Conservation (phyloP, 1,140 invertebrate species). For the Magallana ariakensis region DNA sequence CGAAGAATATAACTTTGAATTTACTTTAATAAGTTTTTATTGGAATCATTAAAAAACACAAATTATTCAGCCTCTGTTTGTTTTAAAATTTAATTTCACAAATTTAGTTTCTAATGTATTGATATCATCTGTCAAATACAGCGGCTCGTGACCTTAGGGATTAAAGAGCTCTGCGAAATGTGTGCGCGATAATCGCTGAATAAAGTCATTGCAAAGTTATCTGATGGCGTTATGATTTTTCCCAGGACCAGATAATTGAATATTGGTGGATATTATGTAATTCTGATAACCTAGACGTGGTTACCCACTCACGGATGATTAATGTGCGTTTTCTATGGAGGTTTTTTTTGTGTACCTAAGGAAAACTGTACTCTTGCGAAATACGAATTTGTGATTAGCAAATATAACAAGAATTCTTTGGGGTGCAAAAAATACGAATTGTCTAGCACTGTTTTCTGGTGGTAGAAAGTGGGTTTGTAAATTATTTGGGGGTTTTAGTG, state of each 20-base stretch:
- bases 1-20: too few species aligned
- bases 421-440: too few species aligned
- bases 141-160: background rate
- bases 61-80: too few species aligned
- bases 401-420: too few species aligned
- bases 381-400: background rate
- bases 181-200: background rate
- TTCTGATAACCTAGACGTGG: background rate
- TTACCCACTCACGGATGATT: background rate
- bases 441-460: too few species aligned
- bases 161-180: background rate
- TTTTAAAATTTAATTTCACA: too few species aligned
- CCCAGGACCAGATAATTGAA: background rate
- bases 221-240: constrained; percentile 5
- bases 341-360: background rate
- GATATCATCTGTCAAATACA: too few species aligned
- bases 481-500: too few species aligned
- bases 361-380: background rate
- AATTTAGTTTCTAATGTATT: too few species aligned
- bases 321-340: background rate
- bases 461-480: too few species aligned
- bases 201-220: background rate
- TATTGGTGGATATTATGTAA: constrained; percentile 11
- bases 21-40: too few species aligned
- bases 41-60: too few species aligned